These are phyloP conservation scores for Tetheella fluctuosa DNA, from an alignment of 2,888 invertebrate species.

Conservation along the genomic window DNA sequence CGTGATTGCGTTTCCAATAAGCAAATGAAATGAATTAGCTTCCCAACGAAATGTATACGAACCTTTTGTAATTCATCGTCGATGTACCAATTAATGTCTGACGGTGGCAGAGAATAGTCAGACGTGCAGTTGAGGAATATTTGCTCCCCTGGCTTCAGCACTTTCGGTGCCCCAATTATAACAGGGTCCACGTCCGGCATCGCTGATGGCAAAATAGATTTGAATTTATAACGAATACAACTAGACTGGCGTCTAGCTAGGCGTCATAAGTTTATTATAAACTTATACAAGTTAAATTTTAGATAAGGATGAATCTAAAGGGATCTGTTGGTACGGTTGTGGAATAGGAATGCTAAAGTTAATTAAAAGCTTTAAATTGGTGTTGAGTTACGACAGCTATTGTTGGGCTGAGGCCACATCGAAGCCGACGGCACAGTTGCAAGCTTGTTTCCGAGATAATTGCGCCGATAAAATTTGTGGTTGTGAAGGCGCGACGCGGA, in stretches of 20 bases:
- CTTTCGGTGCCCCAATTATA: slow-evolving; percentile 72
- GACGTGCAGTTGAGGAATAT: slow-evolving; percentile 76
- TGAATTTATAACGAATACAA: slow-evolving; percentile 53
- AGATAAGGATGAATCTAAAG: slow-evolving; percentile 37
- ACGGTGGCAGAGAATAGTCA: slow-evolving; percentile 74
- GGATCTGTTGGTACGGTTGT: slow-evolving; percentile 40
- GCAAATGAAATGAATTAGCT: slow-evolving; percentile 28
- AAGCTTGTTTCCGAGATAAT: slow-evolving; percentile 45
- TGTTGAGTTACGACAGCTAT: slow-evolving; percentile 43
- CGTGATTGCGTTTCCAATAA: slow-evolving; percentile 29
- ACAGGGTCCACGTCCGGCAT: slow-evolving; percentile 75
- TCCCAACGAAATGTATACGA: slow-evolving; percentile 31
- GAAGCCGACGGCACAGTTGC: slow-evolving; percentile 36
- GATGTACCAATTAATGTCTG: slow-evolving; percentile 81
- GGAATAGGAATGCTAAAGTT: slow-evolving; percentile 42
- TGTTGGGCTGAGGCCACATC: slow-evolving; percentile 44
- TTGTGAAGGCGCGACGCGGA: slow-evolving; percentile 30
- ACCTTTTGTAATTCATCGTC: slow-evolving; percentile 78
- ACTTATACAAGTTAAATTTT: slow-evolving; percentile 31
- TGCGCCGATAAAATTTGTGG: slow-evolving; percentile 51
- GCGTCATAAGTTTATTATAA: slow-evolving; percentile 39
- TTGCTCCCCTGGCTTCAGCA: slow-evolving; percentile 76
- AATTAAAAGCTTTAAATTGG: slow-evolving; percentile 54
- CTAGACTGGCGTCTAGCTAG: slow-evolving; percentile 28
- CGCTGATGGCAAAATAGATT: slow-evolving; percentile 63